These are phyloP conservation scores for Athene cunicularia DNA, from an alignment of 2,113 vertebrate genomes.

Conservation along the genomic window DNA sequence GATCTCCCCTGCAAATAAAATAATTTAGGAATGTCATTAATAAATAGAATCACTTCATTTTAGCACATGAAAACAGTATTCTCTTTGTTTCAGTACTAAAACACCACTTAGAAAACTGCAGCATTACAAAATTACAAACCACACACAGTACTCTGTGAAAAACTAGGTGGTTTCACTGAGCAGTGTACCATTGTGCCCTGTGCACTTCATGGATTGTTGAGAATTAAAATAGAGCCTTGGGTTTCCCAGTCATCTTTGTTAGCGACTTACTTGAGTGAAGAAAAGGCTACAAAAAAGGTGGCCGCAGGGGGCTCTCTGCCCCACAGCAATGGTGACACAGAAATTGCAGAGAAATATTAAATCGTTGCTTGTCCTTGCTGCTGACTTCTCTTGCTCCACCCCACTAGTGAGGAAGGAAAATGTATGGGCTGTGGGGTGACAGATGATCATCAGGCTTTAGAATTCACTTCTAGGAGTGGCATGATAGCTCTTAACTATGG, in stretches of 20 bases:
- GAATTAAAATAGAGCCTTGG: neutral
- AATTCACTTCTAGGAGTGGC: neutral
- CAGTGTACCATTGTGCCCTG: accelerated
- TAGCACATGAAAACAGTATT: neutral
- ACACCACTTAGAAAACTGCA: neutral
- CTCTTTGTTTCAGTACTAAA: neutral
- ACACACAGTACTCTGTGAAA: neutral
- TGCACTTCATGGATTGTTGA: neutral
- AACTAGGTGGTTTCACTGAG: neutral
- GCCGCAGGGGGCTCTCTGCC: neutral
- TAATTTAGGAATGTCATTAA: neutral
- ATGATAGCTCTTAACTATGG: neutral
- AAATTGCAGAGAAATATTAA: neutral
- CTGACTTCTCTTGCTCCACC: neutral
- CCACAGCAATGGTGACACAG: neutral
- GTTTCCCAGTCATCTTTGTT: neutral
- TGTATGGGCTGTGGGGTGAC: neutral
- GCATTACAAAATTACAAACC: neutral
- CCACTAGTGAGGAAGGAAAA: neutral
- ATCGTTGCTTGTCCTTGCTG: neutral
- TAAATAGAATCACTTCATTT: neutral
- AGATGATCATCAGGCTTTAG: neutral
- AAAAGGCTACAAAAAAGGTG: neutral
- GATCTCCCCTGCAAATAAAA: neutral
- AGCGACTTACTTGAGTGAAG: neutral